Evolutionary conservation across 2,888 invertebrate genomes (phyloP).

Genomic region (Sphaeridia pumilis): DNA sequence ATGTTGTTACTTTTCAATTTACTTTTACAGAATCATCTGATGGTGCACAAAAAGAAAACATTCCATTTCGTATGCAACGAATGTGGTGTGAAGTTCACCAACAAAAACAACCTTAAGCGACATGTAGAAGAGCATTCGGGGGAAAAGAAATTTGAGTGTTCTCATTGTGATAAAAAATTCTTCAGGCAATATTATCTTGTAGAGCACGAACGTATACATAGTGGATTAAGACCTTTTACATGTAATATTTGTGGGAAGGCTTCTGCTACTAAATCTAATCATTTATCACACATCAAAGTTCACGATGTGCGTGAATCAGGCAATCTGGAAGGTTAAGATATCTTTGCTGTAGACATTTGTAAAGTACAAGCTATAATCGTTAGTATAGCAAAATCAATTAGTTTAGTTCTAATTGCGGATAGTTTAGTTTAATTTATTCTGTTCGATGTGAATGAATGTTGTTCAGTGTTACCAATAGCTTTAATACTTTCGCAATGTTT

Average conservation of each 20-base stretch:
- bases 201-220: conserved; percentile 76
- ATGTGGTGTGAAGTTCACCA: conserved; percentile 76
- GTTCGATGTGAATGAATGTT: no score
- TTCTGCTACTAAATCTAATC: conserved; percentile 78
- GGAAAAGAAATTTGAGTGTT: conserved; percentile 63
- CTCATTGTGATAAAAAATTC: conserved; percentile 68
- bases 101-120: conserved; percentile 71
- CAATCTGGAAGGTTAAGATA: conserved; percentile 68
- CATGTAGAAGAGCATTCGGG: conserved; percentile 75
- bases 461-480: no score
- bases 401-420: no score
- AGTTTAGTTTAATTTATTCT: no score
- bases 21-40: conserved; percentile 49
- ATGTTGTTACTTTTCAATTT: conserved; percentile 2
- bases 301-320: conserved; percentile 79
- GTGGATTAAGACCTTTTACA: conserved; percentile 65
- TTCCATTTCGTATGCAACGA: conserved; percentile 79
- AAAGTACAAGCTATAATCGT: no score
- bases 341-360: no score
- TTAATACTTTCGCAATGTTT: no score
- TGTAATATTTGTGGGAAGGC: conserved; percentile 83
- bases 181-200: conserved; percentile 77
- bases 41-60: conserved; percentile 66
- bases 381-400: no score
- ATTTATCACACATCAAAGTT: conserved; percentile 78